These are phyloP conservation scores for Mesodorylaimus sp. DNA, from an alignment of 2,888 invertebrate genomes.

Conservation along the genomic window DNA sequence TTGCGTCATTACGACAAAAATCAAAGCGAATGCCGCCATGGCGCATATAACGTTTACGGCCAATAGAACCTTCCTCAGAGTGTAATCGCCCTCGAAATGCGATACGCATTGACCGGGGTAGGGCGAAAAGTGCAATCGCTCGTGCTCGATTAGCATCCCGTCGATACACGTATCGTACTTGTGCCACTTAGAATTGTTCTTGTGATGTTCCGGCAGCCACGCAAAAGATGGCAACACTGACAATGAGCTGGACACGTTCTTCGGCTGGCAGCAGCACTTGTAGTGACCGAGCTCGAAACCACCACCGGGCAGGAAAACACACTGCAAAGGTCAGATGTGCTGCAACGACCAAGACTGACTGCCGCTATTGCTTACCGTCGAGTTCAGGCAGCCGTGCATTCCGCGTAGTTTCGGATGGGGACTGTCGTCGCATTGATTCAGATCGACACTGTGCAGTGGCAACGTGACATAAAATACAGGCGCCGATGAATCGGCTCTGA, in stretches of 20 bases:
- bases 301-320: slow-evolving; percentile 18
- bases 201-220: background rate
- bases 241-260: background rate
- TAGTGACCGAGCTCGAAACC: background rate
- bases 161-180: background rate
- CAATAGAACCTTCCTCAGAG: slow-evolving; percentile 15
- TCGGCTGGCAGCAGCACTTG: slow-evolving; percentile 3
- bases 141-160: background rate
- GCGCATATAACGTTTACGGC: slow-evolving; percentile 17
- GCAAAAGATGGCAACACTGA: background rate
- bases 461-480: background rate
- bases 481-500: background rate
- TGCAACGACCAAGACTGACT: background rate
- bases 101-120: background rate
- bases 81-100: background rate
- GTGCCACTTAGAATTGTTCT: background rate
- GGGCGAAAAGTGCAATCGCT: background rate
- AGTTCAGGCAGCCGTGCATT: background rate
- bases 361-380: background rate
- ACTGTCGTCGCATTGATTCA: slow-evolving; percentile 2
- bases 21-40: slow-evolving; percentile 19
- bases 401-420: background rate
- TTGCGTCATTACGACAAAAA: slow-evolving; percentile 17
- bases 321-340: slow-evolving; percentile 16
- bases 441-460: background rate